phyloP scores from a whole-genome alignment of 2,113 vertebrate species.

The Limnothrissa miodon region DNA sequence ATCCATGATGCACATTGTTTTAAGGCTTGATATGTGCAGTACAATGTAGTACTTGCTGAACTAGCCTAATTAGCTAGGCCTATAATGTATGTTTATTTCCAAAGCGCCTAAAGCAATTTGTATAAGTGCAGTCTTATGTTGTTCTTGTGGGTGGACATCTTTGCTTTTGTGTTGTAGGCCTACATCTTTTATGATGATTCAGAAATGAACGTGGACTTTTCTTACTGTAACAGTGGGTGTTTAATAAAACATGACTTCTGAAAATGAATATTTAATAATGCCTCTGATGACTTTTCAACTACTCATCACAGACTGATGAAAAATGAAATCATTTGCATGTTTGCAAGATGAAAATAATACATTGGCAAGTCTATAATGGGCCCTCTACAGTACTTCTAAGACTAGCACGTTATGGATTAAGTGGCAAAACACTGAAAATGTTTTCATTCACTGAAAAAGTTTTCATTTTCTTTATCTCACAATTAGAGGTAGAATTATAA shows the following conservation, averaged over 20 bases:
- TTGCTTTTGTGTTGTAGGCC: neutral
- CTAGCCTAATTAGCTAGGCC: too few relatives aligned
- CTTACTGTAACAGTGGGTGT: neutral
- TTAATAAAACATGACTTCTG: neutral
- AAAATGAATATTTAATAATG: neutral
- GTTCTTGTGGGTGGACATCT: neutral
- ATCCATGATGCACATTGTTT: too few relatives aligned
- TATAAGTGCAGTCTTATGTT: neutral
- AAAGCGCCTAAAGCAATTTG: neutral
- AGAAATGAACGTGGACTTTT: neutral
- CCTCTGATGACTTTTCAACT: neutral
- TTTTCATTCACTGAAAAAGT: neutral
- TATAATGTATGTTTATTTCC: neutral
- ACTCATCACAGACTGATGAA: neutral
- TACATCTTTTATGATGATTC: neutral
- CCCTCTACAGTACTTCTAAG: neutral
- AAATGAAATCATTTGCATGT: neutral
- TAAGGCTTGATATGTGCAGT: too few relatives aligned
- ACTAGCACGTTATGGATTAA: neutral
- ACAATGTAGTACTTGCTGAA: too few relatives aligned
- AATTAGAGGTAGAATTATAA: neutral
- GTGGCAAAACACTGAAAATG: neutral
- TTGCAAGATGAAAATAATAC: neutral
- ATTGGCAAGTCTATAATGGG: neutral
- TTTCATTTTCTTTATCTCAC: neutral